Conservation (phyloP, 2,797 vertebrate species). For the Chromis chromis region DNA sequence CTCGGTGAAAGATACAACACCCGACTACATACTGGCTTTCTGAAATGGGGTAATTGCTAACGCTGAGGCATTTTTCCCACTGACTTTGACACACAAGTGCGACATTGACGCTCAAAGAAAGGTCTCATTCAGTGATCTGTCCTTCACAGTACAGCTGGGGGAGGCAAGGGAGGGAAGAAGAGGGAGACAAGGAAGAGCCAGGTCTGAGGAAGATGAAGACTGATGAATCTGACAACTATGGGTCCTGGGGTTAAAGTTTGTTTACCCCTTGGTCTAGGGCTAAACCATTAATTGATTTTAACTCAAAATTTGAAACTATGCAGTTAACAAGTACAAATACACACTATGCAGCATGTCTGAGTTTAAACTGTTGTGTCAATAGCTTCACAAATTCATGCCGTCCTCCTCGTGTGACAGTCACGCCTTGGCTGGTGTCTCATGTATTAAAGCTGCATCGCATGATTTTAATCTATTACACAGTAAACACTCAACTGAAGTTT, state of each 20-base stretch:
- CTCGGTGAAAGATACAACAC: not conserved
- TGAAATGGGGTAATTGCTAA: constrained; percentile 19
- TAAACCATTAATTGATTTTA: too few species aligned
- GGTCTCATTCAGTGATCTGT: constrained; percentile 65
- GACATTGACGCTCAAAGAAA: constrained; percentile 69
- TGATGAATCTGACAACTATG: not conserved
- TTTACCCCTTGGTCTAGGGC: not conserved
- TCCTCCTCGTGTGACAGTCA: too few species aligned
- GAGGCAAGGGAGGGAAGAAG: not conserved
- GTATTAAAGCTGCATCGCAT: too few species aligned
- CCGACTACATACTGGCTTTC: constrained; percentile 9
- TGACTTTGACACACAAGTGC: constrained; percentile 67
- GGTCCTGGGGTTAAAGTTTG: not conserved
- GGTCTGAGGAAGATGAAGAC: constrained; percentile 13
- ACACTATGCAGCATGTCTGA: too few species aligned
- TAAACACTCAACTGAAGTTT: too few species aligned
- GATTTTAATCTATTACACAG: too few species aligned
- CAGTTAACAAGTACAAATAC: too few species aligned
- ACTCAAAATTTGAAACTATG: too few species aligned
- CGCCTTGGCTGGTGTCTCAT: too few species aligned
- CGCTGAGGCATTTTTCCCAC: constrained; percentile 34
- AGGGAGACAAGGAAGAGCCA: constrained; percentile 2
- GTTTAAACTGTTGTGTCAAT: too few species aligned
- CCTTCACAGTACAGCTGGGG: constrained; percentile 58
- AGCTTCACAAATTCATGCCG: too few species aligned